Evolutionary conservation across 2,797 vertebrate genomes (phyloP).

Genomic region (Schizopygopsis malacanthus): DNA sequence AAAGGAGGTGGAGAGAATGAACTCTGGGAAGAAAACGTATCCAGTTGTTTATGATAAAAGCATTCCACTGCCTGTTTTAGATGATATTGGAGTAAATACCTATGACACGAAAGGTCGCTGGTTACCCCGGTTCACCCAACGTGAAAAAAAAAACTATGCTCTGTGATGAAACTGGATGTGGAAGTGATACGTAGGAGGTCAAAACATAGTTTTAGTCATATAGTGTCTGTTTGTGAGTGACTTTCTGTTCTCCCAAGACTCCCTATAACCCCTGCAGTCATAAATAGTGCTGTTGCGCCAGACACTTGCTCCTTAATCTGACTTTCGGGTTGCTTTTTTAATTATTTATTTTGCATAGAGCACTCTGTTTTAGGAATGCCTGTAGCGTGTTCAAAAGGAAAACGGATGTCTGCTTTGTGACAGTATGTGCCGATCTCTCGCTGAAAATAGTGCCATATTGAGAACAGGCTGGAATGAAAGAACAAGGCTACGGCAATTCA

Average conservation of each 20-base stretch:
- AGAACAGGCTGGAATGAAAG: conserved; percentile 50
- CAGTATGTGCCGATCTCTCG: conserved; percentile 38
- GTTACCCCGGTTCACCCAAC: conserved; percentile 5
- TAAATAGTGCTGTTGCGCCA: conserved; percentile 54
- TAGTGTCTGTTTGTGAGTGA: conserved; percentile 65
- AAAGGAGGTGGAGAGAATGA: conserved; percentile 69
- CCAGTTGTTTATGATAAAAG: conserved; percentile 66
- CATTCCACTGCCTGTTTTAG: conserved; percentile 78
- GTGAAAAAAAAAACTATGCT: conserved; percentile 43
- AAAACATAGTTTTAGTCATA: conserved; percentile 62
- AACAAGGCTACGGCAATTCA: conserved; percentile 40
- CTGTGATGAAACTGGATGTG: conserved; percentile 56
- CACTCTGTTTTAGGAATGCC: conserved; percentile 68
- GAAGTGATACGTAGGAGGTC: conserved; percentile 53
- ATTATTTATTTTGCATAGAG: conserved; percentile 67
- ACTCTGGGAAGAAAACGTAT: conserved; percentile 64
- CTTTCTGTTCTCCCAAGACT: conserved; percentile 62
- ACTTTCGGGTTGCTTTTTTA: conserved; percentile 47
- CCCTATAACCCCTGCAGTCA: conserved; percentile 58
- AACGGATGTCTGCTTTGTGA: conserved; percentile 56
- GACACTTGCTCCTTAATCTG: conserved; percentile 58
- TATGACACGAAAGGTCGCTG: conserved; percentile 5
- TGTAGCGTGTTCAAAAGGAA: conserved; percentile 61
- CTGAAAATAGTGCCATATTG: conserved; percentile 39
- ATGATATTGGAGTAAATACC: conserved; percentile 51